These are phyloP conservation scores for Drosophila gunungcola DNA, from an alignment of 1,140 invertebrate species.

Conservation along the genomic window DNA sequence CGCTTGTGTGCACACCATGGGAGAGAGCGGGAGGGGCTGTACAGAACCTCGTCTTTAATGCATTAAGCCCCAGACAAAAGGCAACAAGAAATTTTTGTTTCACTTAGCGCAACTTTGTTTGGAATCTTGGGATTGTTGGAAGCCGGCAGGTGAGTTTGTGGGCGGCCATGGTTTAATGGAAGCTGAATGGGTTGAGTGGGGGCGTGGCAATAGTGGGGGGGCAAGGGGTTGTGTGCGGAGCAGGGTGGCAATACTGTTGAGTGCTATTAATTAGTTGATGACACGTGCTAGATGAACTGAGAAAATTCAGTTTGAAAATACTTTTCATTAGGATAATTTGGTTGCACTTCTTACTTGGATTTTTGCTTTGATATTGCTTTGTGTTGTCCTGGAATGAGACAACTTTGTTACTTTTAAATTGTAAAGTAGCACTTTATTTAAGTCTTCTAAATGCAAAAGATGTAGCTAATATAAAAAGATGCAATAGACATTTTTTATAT, in stretches of 20 bases:
- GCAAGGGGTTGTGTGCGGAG: no score
- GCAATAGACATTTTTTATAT: no score
- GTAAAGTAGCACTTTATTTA: no score
- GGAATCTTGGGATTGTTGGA: conserved; percentile 22
- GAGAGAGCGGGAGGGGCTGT: conserved; percentile 2
- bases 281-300: conserved; percentile 32
- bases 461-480: no score
- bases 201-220: neutral
- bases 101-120: conserved; percentile 30
- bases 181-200: no score
- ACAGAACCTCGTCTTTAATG: conserved; percentile 50
- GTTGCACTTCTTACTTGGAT: neutral
- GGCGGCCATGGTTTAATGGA: neutral
- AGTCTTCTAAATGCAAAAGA: no score
- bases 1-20: conserved; percentile 69
- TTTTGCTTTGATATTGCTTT: conserved; percentile 3
- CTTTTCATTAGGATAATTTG: conserved; percentile 26
- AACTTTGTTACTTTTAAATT: no score
- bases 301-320: conserved; percentile 17
- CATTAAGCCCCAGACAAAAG: conserved; percentile 61
- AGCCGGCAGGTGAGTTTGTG: conserved; percentile 15
- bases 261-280: conserved; percentile 48
- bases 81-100: conserved; percentile 47
- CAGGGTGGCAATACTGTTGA: conserved; percentile 12
- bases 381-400: neutral